Conservation (phyloP, 2,888 invertebrate species). For the Pseudanteris insignis region DNA sequence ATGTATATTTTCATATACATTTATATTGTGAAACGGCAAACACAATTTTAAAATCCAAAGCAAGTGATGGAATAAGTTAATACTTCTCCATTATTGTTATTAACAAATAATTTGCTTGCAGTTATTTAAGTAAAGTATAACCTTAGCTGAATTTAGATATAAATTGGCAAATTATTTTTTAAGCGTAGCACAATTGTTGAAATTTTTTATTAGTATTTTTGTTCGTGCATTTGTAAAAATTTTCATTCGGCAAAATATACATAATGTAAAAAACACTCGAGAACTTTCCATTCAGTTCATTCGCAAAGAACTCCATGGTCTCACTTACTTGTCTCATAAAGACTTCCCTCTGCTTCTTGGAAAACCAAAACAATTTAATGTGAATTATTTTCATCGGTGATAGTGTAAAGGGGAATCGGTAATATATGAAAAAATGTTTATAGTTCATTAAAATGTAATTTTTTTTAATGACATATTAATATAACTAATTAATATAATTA, state of each 20-base stretch:
- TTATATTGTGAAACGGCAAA: no score
- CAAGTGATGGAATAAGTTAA: no score
- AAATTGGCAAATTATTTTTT: slow-evolving; percentile 8
- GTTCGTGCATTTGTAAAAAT: slow-evolving; percentile 30
- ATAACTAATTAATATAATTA: neutral
- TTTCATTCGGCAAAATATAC: slow-evolving; percentile 47
- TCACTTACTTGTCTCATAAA: slow-evolving; percentile 64
- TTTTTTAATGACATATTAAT: neutral
- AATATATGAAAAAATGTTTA: slow-evolving; percentile 35
- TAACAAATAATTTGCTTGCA: no score
- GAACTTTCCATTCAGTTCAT: slow-evolving; percentile 55
- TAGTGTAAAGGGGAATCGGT: slow-evolving; percentile 22
- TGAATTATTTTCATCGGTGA: slow-evolving; percentile 50
- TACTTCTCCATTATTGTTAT: no score
- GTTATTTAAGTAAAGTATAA: neutral
- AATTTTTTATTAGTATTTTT: slow-evolving; percentile 28
- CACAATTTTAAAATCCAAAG: no score
- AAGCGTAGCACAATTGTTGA: slow-evolving; percentile 34
- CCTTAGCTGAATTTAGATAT: neutral
- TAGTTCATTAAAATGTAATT: slow-evolving; percentile 17
- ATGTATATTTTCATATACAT: no score
- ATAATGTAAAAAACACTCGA: slow-evolving; percentile 48
- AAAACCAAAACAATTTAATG: slow-evolving; percentile 63
- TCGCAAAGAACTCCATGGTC: slow-evolving; percentile 55
- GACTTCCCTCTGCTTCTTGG: slow-evolving; percentile 63